Evolutionary conservation across 2,797 vertebrate genomes (phyloP).

Genomic region (Molossus molossus): DNA sequence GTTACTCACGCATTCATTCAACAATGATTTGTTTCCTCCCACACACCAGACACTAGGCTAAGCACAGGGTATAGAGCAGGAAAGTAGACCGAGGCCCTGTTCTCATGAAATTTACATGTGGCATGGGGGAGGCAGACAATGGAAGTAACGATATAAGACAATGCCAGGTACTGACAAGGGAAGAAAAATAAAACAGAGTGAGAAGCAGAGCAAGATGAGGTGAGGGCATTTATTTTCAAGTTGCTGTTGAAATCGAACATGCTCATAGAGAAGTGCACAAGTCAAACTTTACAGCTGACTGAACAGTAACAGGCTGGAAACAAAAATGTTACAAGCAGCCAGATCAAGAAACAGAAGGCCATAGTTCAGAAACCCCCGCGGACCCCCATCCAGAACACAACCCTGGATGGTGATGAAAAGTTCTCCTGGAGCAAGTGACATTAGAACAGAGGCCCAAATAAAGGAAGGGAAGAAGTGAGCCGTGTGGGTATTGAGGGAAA

Average conservation of each 20-base stretch:
- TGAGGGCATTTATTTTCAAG: constrained; percentile 11
- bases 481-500: neutral
- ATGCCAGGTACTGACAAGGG: neutral
- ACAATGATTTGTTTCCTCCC: neutral
- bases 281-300: neutral
- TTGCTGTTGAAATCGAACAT: neutral
- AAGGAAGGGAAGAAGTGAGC: neutral
- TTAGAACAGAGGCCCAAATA: constrained; percentile 36
- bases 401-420: neutral
- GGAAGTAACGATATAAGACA: neutral
- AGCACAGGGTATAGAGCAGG: neutral
- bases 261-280: neutral
- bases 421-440: neutral
- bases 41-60: neutral
- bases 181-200: constrained; percentile 21
- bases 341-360: constrained; percentile 5
- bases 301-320: neutral
- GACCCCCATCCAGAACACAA: neutral
- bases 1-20: neutral
- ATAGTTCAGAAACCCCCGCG: neutral
- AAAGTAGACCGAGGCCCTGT: constrained; percentile 34
- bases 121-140: neutral
- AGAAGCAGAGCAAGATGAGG: neutral
- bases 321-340: neutral
- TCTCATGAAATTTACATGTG: constrained; percentile 16